phyloP scores from a whole-genome alignment of 2,113 vertebrate species.

The Eleginops maclovinus region DNA sequence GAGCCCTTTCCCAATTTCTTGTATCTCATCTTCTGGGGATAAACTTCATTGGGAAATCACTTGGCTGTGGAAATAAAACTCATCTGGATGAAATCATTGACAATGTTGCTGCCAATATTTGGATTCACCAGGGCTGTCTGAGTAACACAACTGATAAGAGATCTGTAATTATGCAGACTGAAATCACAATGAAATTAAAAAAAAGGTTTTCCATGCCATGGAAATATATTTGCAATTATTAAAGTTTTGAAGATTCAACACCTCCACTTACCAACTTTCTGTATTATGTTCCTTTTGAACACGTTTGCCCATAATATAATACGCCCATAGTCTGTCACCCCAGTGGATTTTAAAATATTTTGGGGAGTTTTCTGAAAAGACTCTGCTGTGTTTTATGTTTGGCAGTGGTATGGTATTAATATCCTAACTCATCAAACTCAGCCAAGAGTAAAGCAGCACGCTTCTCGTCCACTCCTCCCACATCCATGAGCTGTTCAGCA shows the following conservation, averaged over 20 bases:
- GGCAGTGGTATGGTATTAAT: not conserved
- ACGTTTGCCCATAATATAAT: too few relatives aligned
- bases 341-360: not conserved
- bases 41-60: constrained; percentile 15
- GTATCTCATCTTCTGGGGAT: not conserved
- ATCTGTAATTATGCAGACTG: constrained; percentile 21
- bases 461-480: constrained; percentile 1
- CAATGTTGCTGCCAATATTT: constrained; percentile 3
- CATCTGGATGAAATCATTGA: constrained; percentile 22
- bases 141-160: constrained; percentile 4
- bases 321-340: not conserved
- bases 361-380: not conserved
- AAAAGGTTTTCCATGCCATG: not conserved
- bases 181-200: constrained; percentile 17
- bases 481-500: not conserved
- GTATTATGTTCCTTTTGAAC: not conserved
- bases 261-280: not conserved
- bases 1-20: not conserved
- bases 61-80: constrained; percentile 22
- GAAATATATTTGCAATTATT: not conserved
- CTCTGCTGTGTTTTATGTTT: constrained; percentile 3
- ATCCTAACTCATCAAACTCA: not conserved
- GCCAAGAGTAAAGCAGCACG: not conserved
- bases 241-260: not conserved
- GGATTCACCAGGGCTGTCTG: constrained; percentile 1